These are phyloP conservation scores for Proales similis DNA, from an alignment of 1,140 invertebrate species.

Conservation along the genomic window DNA sequence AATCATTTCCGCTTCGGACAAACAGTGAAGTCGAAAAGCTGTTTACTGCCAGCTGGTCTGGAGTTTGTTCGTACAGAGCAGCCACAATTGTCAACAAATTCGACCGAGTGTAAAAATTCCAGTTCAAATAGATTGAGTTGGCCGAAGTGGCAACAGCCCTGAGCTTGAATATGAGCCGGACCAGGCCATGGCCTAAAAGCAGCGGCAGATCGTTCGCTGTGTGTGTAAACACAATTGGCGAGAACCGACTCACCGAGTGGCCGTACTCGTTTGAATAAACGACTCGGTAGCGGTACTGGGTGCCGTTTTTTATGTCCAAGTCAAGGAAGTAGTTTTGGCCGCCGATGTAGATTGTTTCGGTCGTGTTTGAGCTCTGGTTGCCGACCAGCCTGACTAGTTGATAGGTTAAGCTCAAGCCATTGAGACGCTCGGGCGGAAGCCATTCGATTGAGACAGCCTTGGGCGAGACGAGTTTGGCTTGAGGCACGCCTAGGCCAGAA, in stretches of 20 bases:
- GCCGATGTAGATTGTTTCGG: conserved; percentile 18
- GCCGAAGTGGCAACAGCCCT: too few relatives aligned
- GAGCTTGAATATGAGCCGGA: too few relatives aligned
- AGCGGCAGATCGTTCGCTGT: too few relatives aligned
- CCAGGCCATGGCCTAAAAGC: too few relatives aligned
- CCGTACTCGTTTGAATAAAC: conserved; percentile 29
- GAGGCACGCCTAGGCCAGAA: not conserved
- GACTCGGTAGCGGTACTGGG: not conserved
- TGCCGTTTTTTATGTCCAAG: not conserved
- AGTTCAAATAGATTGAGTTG: too few relatives aligned
- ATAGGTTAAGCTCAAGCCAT: conserved; percentile 19
- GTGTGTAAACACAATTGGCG: too few relatives aligned
- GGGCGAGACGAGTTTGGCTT: conserved; percentile 2
- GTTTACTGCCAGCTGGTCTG: too few relatives aligned
- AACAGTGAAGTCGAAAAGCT: too few relatives aligned
- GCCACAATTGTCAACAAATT: too few relatives aligned
- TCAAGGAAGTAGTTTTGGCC: conserved; percentile 5
- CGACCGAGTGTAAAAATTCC: too few relatives aligned
- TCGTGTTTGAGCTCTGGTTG: not conserved
- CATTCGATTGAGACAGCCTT: conserved; percentile 25
- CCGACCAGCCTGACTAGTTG: conserved; percentile 31
- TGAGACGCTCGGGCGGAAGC: not conserved
- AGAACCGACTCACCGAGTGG: not conserved
- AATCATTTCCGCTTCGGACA: too few relatives aligned
- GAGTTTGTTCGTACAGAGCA: too few relatives aligned